These are phyloP conservation scores for Erinaceus europaeus DNA, from an alignment of 2,113 vertebrate genomes.

Conservation along the genomic window DNA sequence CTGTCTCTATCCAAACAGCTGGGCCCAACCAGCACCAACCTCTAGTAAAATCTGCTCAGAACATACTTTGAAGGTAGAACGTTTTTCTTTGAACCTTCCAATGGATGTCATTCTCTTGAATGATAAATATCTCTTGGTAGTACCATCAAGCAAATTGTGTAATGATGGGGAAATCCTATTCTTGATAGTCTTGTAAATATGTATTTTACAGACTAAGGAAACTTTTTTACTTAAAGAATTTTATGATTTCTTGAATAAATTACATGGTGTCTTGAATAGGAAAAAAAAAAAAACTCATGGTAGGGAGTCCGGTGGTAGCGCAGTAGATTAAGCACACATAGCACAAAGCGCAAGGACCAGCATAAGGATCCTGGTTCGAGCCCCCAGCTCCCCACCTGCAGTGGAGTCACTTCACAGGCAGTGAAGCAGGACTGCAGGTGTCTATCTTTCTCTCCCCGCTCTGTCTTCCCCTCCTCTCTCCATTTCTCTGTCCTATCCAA, in stretches of 20 bases:
- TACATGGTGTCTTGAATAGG: not conserved
- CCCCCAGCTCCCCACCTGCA: too few species aligned
- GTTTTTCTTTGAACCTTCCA: conserved; percentile 1
- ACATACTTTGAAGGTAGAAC: not conserved
- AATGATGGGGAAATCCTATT: conserved; percentile 9
- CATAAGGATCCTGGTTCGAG: too few species aligned
- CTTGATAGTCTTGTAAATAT: conserved; percentile 10
- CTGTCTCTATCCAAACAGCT: conserved; percentile 13
- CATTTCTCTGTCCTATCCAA: too few species aligned
- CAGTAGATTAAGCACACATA: too few species aligned
- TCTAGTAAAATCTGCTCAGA: not conserved
- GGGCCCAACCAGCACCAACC: not conserved
- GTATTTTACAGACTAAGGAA: conserved; percentile 18
- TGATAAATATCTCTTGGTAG: not conserved
- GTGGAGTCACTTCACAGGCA: too few species aligned
- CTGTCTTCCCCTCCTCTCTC: too few species aligned
- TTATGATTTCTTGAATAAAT: too few species aligned
- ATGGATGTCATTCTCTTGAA: not conserved
- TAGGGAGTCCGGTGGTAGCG: too few species aligned
- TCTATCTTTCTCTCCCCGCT: too few species aligned
- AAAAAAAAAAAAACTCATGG: too few species aligned
- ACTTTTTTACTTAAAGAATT: conserved; percentile 54
- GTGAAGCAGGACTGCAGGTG: too few species aligned
- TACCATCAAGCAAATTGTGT: not conserved
- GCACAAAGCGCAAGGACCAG: too few species aligned